Evolutionary conservation across 1,140 invertebrate genomes (phyloP).

Genomic region (Hylyphantes graminicola): DNA sequence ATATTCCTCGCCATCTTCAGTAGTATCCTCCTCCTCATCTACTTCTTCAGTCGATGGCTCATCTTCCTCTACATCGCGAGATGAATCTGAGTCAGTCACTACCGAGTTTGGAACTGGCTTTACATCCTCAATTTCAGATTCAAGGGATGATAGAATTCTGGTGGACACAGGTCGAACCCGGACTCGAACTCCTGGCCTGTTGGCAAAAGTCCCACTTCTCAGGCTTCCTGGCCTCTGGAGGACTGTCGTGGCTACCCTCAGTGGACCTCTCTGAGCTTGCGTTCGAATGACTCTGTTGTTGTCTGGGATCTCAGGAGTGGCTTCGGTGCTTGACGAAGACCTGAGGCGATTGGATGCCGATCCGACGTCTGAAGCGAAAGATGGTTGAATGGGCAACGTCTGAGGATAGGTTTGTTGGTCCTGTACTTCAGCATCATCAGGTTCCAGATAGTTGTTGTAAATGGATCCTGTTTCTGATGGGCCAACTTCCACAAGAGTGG

Average conservation of each 20-base stretch:
- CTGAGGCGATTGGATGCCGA: not conserved
- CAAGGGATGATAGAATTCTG: not conserved
- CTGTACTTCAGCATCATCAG: conserved; percentile 53
- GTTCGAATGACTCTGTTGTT: conserved; percentile 25
- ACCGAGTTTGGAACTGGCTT: conserved; percentile 8
- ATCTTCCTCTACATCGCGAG: not conserved
- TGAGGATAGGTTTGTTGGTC: conserved; percentile 56
- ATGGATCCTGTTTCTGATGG: conserved; percentile 23
- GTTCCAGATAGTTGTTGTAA: conserved; percentile 49
- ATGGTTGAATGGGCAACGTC: conserved; percentile 51
- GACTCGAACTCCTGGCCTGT: conserved; percentile 51
- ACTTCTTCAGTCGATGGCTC: not conserved
- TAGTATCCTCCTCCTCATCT: conserved; percentile 9
- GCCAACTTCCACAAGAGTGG: conserved; percentile 25
- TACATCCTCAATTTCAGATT: conserved; percentile 5
- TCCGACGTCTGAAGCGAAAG: conserved; percentile 39
- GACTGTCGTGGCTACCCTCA: conserved; percentile 43
- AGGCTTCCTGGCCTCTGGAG: conserved; percentile 30
- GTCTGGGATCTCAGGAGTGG: conserved; percentile 51
- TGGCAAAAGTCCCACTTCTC: conserved; percentile 46
- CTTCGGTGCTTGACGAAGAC: conserved; percentile 12
- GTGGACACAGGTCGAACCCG: conserved; percentile 34
- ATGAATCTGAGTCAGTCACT: conserved; percentile 16
- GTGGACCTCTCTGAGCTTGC: conserved; percentile 40
- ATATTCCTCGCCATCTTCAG: conserved; percentile 2